Conservation (phyloP, 1,140 invertebrate species). For the Aphaenogaster floridana region DNA sequence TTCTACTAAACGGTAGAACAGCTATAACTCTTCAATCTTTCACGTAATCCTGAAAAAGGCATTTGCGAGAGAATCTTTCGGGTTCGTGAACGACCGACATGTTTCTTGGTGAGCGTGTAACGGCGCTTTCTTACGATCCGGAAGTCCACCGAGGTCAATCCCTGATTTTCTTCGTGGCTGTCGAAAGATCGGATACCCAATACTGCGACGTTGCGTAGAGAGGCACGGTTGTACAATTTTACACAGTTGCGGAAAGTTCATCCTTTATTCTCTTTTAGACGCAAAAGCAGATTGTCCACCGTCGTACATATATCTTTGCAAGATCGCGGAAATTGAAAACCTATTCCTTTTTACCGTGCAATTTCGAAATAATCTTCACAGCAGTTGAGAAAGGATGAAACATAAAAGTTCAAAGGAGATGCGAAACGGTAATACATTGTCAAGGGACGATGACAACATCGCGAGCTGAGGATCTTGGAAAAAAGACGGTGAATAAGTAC, state of each 20-base stretch:
- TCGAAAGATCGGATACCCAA: constrained; percentile 57
- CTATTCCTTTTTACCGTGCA: constrained; percentile 29
- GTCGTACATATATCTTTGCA: background rate
- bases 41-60: constrained; percentile 49
- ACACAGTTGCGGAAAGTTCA: constrained; percentile 7
- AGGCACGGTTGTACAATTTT: constrained; percentile 22
- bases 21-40: constrained; percentile 8
- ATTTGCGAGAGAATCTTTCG: constrained; percentile 20
- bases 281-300: constrained; percentile 41
- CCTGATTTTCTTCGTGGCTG: constrained; percentile 57
- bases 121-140: constrained; percentile 52
- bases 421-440: constrained; percentile 21
- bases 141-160: constrained; percentile 68
- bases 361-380: constrained; percentile 52
- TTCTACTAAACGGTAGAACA: background rate
- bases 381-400: constrained; percentile 34
- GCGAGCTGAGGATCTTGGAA: background rate
- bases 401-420: constrained; percentile 32
- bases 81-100: constrained; percentile 29
- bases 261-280: constrained; percentile 36
- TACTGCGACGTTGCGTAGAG: constrained; percentile 53
- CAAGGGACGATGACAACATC: constrained; percentile 8
- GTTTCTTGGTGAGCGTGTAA: constrained; percentile 64
- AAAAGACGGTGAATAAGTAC: constrained; percentile 6
- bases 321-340: constrained; percentile 39